Evolutionary conservation across 1,140 invertebrate species (phyloP).

Genomic region (Cylas formicarius): DNA sequence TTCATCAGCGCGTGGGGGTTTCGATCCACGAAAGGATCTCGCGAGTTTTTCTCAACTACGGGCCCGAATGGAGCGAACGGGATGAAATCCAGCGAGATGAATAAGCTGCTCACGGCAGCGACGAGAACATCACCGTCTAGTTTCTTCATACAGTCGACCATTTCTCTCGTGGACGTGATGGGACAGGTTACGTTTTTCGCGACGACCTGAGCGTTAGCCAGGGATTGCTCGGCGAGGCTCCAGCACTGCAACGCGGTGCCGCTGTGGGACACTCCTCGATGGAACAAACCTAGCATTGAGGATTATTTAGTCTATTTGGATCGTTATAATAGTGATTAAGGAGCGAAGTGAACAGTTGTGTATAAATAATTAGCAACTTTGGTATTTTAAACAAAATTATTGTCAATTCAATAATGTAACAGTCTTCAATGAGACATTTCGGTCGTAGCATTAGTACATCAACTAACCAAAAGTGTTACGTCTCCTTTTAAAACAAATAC

Average conservation of each 20-base stretch:
- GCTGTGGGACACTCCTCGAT: slow-evolving; percentile 69
- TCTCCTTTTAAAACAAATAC: no score
- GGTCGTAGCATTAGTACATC: no score
- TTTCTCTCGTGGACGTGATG: slow-evolving; percentile 45
- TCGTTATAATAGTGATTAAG: background rate
- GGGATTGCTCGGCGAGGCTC: slow-evolving; percentile 59
- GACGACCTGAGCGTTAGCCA: slow-evolving; percentile 59
- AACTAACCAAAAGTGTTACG: no score
- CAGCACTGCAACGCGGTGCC: slow-evolving; percentile 66
- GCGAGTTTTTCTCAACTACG: slow-evolving; percentile 31
- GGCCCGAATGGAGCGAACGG: slow-evolving; percentile 35
- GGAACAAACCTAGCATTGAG: slow-evolving; percentile 57
- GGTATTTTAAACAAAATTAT: no score
- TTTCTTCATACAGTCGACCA: slow-evolving; percentile 61
- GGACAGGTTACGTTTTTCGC: slow-evolving; percentile 63
- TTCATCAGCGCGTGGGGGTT: slow-evolving; percentile 46
- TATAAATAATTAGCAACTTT: background rate
- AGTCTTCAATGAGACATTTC: no score
- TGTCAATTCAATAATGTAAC: no score
- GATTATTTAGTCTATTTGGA: no score
- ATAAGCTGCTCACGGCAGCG: slow-evolving; percentile 14
- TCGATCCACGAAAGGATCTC: slow-evolving; percentile 49
- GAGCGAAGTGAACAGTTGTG: background rate
- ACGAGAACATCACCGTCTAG: slow-evolving; percentile 8
- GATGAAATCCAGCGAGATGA: slow-evolving; percentile 21